A percentile compares a stretch with the other conserved stretches of the same genome.
These are phyloP conservation scores for Lepidonotus clava DNA, from an alignment of 2,888 invertebrate genomes.

Conservation along the genomic window DNA sequence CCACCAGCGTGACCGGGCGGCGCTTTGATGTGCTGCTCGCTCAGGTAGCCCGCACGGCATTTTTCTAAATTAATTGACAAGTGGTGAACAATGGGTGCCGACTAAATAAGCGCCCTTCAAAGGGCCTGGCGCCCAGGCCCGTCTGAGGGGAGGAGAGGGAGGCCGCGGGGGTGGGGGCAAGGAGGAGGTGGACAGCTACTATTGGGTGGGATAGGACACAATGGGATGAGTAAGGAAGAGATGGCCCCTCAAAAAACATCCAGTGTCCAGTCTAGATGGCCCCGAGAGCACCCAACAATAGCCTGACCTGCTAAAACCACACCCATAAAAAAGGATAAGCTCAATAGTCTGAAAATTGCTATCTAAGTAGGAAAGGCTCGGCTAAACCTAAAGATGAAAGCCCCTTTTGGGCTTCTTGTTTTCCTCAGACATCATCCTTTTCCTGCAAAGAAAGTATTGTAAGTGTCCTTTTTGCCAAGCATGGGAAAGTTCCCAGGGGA, in stretches of 20 bases:
- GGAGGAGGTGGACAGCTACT: conserved; percentile 28
- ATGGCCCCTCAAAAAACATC: conserved; percentile 11
- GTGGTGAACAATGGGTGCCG: conserved; percentile 9
- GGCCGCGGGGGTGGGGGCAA: background rate
- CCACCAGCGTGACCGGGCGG: conserved; percentile 32
- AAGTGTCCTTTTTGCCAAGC: background rate
- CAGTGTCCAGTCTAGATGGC: conserved; percentile 30
- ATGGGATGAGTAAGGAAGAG: conserved; percentile 23
- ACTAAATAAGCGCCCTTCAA: conserved; percentile 28
- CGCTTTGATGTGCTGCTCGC: conserved; percentile 44
- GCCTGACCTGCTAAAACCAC: conserved; percentile 34
- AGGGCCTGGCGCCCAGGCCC: background rate
- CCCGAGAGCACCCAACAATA: background rate
- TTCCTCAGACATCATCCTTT: conserved; percentile 25
- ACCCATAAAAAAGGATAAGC: conserved; percentile 34
- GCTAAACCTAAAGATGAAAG: conserved; percentile 4
- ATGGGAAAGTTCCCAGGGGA: conserved; percentile 28
- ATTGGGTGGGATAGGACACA: conserved; percentile 3
- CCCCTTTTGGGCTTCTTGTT: background rate
- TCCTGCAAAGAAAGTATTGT: background rate
- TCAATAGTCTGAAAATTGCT: conserved; percentile 45
- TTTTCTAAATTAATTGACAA: conserved; percentile 53
- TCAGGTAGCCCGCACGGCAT: conserved; percentile 5
- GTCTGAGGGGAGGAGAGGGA: background rate
- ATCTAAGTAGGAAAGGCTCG: conserved; percentile 27